Evolutionary conservation across 2,797 vertebrate species (phyloP), one percentile per base, ranked within the genome.

Genomic region (Ambastaia sidthimunki): DNA sequence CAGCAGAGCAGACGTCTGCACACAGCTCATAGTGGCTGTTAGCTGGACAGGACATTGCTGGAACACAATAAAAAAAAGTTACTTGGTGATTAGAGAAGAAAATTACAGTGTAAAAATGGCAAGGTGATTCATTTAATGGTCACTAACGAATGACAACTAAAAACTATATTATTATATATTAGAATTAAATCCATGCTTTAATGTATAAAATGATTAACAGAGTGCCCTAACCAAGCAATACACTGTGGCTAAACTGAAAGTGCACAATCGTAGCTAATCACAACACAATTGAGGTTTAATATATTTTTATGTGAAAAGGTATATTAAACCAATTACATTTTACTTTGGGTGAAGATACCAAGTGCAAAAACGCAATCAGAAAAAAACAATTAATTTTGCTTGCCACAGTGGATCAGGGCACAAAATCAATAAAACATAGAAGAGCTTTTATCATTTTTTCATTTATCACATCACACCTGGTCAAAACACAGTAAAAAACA

Each of bases 1-100:
- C 84, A 34, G 85, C 21, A 6, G 93, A 85, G 70, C 93, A 95
- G 59, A 87, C 15, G 1, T 93, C 88, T 0, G 91, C 89, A 7
- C 95, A 96, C 44, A 91, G 37, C 76, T 94, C 89, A 0, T 95
- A 96, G 83, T 95, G 94, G 71, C 95, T 96, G 86, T 95, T 89
- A 9, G 87, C 63, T 0, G 92, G 93, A 25, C 95, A 96, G 68
- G 68, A 34, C 89, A 95, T 88, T 0, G 95, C 95, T 96, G 37
- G 60, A 57, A 34, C 76, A 71, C 2, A 82, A 52, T 85, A 34
- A 0, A 67, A 9, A 52, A 19, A 67, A 73, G 23, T 11, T 0
- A 57, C 10, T 55, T 19, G 23, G 19, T 1, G 16, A 48, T 15
- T 73, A 10, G 1, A 47, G 21, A 50, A 65, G n/a, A 52, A n/a